These are phyloP conservation scores for Malacosoma neustria DNA, from an alignment of 2,888 invertebrate genomes.

Conservation along the genomic window DNA sequence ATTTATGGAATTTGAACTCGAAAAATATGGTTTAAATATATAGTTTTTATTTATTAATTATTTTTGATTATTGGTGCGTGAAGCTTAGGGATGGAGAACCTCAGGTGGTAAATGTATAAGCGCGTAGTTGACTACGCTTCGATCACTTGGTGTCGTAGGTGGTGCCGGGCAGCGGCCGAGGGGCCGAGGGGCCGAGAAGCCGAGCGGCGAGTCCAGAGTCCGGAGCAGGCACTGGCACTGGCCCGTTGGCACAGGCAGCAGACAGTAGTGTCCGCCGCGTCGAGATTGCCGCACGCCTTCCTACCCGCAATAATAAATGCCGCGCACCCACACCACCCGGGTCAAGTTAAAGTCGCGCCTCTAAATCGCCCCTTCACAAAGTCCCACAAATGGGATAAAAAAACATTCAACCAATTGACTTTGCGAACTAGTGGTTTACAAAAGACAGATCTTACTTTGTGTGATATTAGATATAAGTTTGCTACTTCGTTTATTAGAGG, in stretches of 20 bases:
- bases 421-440: slow-evolving; percentile 1
- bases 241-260: too few relatives aligned
- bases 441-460: slow-evolving; percentile 18
- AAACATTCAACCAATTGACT: slow-evolving; percentile 4
- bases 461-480: slow-evolving; percentile 64
- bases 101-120: too few relatives aligned
- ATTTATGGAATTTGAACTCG: too few relatives aligned
- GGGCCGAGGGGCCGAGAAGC: neutral
- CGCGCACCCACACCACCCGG: slow-evolving; percentile 45
- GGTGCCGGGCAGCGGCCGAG: neutral
- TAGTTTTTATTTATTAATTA: too few relatives aligned
- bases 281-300: neutral
- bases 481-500: slow-evolving; percentile 25
- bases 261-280: neutral
- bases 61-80: too few relatives aligned
- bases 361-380: neutral
- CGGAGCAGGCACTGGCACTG: neutral
- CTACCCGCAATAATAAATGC: slow-evolving; percentile 26
- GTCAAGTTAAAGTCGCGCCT: slow-evolving; percentile 50
- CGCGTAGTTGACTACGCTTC: too few relatives aligned
- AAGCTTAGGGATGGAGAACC: too few relatives aligned
- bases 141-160: neutral
- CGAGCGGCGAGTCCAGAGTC: neutral
- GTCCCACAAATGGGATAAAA: slow-evolving; percentile 54
- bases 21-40: too few relatives aligned